Percentiles rank a stretch among this genome's conserved stretches.
Conservation (phyloP, 2,797 vertebrate genomes). For the Microctenopoma lineatum region DNA sequence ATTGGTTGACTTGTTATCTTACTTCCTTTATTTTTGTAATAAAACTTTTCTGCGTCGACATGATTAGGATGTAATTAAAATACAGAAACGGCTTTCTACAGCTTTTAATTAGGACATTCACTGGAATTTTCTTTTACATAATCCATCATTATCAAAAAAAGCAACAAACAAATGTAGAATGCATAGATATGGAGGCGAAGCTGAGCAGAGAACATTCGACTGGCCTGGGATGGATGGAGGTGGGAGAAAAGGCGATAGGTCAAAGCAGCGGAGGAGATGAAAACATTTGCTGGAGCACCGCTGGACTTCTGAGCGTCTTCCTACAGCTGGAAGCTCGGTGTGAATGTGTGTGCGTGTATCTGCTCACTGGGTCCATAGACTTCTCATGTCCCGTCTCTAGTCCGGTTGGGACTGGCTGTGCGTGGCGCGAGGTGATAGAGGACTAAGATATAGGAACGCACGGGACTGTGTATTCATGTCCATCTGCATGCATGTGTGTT, state of each 20-base stretch:
- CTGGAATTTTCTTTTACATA: conserved; percentile 61
- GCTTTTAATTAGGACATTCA: conserved; percentile 81
- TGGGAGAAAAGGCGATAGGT: conserved; percentile 28
- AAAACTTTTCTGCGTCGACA: too few species aligned
- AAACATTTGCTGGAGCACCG: conserved; percentile 14
- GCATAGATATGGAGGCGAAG: conserved; percentile 61
- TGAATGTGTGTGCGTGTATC: conserved; percentile 39
- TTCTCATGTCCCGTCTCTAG: conserved; percentile 57
- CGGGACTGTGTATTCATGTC: conserved; percentile 61
- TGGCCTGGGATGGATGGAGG: conserved; percentile 33
- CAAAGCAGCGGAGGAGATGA: conserved; percentile 41
- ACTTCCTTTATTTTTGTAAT: too few species aligned
- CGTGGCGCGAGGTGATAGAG: conserved; percentile 24
- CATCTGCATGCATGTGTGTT: conserved; percentile 44
- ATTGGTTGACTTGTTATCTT: too few species aligned
- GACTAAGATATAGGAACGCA: conserved; percentile 43
- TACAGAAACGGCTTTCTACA: conserved; percentile 53
- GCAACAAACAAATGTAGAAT: conserved; percentile 48
- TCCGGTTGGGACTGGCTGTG: conserved; percentile 42
- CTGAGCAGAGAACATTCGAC: conserved; percentile 52
- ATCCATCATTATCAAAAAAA: conserved; percentile 66
- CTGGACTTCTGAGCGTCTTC: conserved; percentile 36
- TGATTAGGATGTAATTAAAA: conserved; percentile 11
- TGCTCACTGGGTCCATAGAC: conserved; percentile 63
- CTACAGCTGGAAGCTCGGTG: conserved; percentile 33